Base-by-base conservation (phyloP, 2,113 vertebrate genomes). In the Lethenteron reissneri region DNA sequence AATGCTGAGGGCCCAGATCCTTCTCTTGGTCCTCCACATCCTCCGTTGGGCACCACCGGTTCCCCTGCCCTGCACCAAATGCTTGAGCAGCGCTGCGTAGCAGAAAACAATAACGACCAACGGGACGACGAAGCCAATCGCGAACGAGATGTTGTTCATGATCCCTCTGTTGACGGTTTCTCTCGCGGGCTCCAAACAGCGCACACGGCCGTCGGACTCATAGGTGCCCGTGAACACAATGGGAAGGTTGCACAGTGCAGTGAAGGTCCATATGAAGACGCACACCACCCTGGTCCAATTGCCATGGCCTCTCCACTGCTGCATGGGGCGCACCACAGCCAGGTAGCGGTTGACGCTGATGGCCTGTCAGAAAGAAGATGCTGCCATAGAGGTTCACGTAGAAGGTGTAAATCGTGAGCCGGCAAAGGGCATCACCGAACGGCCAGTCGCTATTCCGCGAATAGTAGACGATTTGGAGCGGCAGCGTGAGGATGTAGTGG, bases 241-340 rank as follows among this genome's bases (percentile, higher is more conserved):
- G 12, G 94, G 90, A 9, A 84, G 78, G 2, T 84, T 86, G 1
- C 77, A 80, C 57, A 86, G 7, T 10, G 82, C 88, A 59, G 90
- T 89, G 12, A 95, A 90, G 60, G 87, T 70, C 94, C 94, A 97
- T 77, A 97, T 83, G 59, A 76, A 74, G 0, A 71, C 0, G 3
- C 85, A 95, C 71, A 96, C 77, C 15, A 9, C n/a, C 9, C 62
- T 15, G 0, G 81, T 69, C 25, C 25, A 41, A 5, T 41, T 41
- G 25, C 25, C 25, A 41, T 41, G 25, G 25, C 25, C 25, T 41
- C 25, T 41, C 25, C 25, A 41, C 25, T 41, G 25, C 25, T 41
- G 25, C 25, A 41, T 41, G 0, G 83, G 80, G 56, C 74, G 56
- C 12, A 77, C 15, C 21, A 84, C 76, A 0, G 81, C 81, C 1